Evolutionary conservation across 2,888 invertebrate genomes (phyloP).

Genomic region (Unio delphinus): DNA sequence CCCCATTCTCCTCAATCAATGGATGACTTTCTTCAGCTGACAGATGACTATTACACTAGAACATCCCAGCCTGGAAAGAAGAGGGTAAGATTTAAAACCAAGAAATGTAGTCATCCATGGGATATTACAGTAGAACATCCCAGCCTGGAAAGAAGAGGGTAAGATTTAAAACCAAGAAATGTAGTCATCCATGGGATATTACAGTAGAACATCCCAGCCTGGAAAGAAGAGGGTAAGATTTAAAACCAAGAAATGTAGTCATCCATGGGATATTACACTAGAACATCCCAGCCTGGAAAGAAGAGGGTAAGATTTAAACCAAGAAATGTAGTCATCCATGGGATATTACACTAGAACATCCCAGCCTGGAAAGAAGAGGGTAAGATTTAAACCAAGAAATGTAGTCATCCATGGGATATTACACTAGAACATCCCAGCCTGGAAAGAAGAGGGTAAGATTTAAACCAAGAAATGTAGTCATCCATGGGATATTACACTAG

Average conservation of each 20-base stretch:
- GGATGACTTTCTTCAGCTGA: conserved; percentile 90
- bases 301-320: conserved; percentile 81
- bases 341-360: no score
- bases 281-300: conserved; percentile 76
- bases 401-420: no score
- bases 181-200: no score
- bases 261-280: no score
- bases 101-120: not conserved
- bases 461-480: not conserved
- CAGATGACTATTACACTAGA: conserved; percentile 80
- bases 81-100: conserved; percentile 66
- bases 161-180: conserved; percentile 56
- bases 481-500: no score
- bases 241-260: not conserved
- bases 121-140: no score
- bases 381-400: conserved; percentile 72
- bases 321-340: not conserved
- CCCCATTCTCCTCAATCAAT: conserved; percentile 81
- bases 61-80: conserved; percentile 71
- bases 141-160: conserved; percentile 88
- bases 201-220: conserved; percentile 26
- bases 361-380: conserved; percentile 86
- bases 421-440: conserved; percentile 27
- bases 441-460: conserved; percentile 90
- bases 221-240: conserved; percentile 90